phyloP scores from a whole-genome alignment of 2,888 invertebrate species.

The Pardosa pseudoannulata region DNA sequence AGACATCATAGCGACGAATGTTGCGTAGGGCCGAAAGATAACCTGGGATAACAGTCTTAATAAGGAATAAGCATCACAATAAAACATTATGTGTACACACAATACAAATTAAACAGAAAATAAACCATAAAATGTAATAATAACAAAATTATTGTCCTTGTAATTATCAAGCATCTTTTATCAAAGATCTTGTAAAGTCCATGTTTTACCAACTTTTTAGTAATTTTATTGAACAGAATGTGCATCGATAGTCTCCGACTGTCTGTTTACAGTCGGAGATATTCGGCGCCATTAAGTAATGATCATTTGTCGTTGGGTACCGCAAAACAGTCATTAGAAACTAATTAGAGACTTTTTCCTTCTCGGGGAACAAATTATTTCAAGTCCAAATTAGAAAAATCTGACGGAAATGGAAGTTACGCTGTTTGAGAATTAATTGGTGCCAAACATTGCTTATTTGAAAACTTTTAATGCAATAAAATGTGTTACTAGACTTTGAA shows the following conservation, averaged over 20 bases:
- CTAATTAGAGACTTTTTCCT: constrained; percentile 39
- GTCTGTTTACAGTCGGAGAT: background rate
- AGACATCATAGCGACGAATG: too few species aligned
- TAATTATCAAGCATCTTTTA: too few species aligned
- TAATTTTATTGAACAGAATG: background rate
- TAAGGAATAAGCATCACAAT: too few species aligned
- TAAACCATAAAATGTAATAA: too few species aligned
- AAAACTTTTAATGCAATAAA: background rate
- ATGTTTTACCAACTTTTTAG: background rate
- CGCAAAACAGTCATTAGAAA: constrained; percentile 42
- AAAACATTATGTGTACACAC: too few species aligned
- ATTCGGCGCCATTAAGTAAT: background rate
- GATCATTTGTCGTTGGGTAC: background rate
- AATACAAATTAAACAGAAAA: too few species aligned
- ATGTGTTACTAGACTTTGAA: background rate
- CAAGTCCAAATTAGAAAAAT: background rate
- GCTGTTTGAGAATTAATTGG: background rate
- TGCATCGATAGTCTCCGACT: background rate
- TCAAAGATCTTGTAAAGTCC: too few species aligned
- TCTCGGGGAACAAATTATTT: background rate
- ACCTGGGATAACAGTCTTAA: too few species aligned
- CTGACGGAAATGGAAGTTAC: background rate
- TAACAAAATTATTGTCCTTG: too few species aligned
- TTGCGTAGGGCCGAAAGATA: too few species aligned
- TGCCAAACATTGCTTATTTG: background rate